Conservation (phyloP, 2,888 invertebrate species). For the Drosophila subsilvestris region DNA sequence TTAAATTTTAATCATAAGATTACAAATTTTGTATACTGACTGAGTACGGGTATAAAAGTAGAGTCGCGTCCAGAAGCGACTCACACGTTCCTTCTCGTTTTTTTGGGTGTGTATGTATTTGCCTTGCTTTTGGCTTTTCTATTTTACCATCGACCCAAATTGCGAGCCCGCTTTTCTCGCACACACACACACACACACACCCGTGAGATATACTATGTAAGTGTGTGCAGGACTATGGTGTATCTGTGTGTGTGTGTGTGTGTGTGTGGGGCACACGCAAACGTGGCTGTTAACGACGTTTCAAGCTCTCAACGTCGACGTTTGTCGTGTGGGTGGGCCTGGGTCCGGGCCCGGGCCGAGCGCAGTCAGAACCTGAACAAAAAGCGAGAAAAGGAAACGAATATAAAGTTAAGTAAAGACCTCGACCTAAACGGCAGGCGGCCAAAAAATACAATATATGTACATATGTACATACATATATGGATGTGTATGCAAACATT, state of each 20-base stretch:
- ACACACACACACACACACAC: constrained; percentile 42
- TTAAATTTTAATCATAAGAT: too few species aligned
- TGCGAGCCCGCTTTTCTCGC: constrained; percentile 65
- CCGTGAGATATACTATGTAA: constrained; percentile 26
- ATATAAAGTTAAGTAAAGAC: constrained; percentile 59
- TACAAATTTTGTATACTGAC: too few species aligned
- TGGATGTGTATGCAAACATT: constrained; percentile 42
- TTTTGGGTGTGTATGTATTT: constrained; percentile 25
- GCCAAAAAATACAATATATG: constrained; percentile 54
- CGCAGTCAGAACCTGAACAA: constrained; percentile 40
- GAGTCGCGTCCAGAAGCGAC: too few species aligned
- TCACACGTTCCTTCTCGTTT: too few species aligned
- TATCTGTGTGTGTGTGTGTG: constrained; percentile 39
- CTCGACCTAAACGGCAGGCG: constrained; percentile 79
- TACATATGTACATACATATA: not conserved
- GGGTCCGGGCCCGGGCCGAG: constrained; percentile 3
- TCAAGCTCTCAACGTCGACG: constrained; percentile 50
- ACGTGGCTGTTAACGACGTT: constrained; percentile 78
- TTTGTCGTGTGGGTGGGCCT: constrained; percentile 67
- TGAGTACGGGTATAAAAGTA: too few species aligned
- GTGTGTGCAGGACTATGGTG: constrained; percentile 19
- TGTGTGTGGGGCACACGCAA: constrained; percentile 60
- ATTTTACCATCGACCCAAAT: constrained; percentile 80
- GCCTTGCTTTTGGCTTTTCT: constrained; percentile 78
- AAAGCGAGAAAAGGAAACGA: constrained; percentile 35